phyloP scores from a whole-genome alignment of 2,797 vertebrate genomes.

The Siniperca scherzeri region DNA sequence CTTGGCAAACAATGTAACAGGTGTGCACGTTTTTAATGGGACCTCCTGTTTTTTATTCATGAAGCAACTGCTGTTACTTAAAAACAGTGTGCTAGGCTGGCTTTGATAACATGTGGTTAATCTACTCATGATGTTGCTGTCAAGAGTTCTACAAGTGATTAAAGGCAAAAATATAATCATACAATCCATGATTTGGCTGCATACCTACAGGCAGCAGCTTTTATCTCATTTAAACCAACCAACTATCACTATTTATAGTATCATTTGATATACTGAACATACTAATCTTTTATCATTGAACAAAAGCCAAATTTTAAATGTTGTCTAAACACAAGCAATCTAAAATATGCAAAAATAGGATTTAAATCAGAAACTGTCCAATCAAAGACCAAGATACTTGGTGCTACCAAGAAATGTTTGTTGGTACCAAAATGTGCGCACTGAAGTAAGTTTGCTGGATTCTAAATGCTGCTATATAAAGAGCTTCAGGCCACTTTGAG shows the following conservation, averaged over 20 bases:
- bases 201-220: background rate
- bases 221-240: background rate
- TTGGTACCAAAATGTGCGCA: background rate
- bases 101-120: conserved; percentile 39
- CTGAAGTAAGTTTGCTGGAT: background rate
- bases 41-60: conserved; percentile 32
- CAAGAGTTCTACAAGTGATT: conserved; percentile 5
- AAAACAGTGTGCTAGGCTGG: background rate
- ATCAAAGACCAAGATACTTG: background rate
- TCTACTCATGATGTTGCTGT: conserved; percentile 27
- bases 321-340: background rate
- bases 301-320: background rate
- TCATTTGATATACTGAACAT: background rate
- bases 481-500: background rate
- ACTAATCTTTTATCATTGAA: background rate
- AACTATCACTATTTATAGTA: background rate
- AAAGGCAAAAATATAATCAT: conserved; percentile 3
- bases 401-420: background rate
- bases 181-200: background rate
- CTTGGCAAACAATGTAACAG: conserved; percentile 50
- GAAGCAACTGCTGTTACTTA: conserved; percentile 18
- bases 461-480: background rate
- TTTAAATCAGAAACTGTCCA: background rate
- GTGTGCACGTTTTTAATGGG: conserved; percentile 34
- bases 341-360: background rate